Evolutionary conservation across 2,888 invertebrate genomes (phyloP), one percentile per base, ranked within the genome.

Genomic region (Phragmatobia fuliginosa): DNA sequence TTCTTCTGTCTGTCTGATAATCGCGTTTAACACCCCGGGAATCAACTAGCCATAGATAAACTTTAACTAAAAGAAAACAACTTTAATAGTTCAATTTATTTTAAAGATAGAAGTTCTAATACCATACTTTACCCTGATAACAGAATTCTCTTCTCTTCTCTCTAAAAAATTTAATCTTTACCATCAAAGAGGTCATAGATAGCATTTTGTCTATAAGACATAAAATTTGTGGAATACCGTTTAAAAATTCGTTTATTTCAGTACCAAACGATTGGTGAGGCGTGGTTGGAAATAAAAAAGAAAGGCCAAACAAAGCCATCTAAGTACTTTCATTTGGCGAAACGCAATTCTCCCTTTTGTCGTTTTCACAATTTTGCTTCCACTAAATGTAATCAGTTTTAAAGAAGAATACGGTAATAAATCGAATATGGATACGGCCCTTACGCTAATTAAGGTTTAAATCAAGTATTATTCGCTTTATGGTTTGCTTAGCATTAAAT

Each of bases 381-480:
- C 31, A 25, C 62, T 65, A 61, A 78, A 70, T 65, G 72, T 66
- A 71, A 80, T 74, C 70, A 60, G 66, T 52, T 75, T 62, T 64
- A 25, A 62, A 45, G 62, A 62, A 62, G 14, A 70, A 66, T 66
- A 67, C 56, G 33, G 25, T 59, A 74, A 62, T 33, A 69, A 79
- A 70, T 76, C 21, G 60, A 62, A 70, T 11, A 67, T 63, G 62
- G 56, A 36, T 67, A 64, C 49, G 41, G 70, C 66, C 58, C 18
- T 65, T 38, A 18, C 8, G 65, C 41, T 67, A 69, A 69, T 75
- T 38, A 62, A 45, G 49, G 16, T 32, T 65, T 25, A 56, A 38
- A 60, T 60, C 18, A n/a, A 62, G 36, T 59, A 28, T 49, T 31
- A 25, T 31, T 62, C 41, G 52, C 49, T 66, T 64, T 67, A 52